A percentile compares a stretch with the other conserved stretches of the same genome.
Conservation (phyloP, 2,888 invertebrate species). For the Ptychoptera contaminata region DNA sequence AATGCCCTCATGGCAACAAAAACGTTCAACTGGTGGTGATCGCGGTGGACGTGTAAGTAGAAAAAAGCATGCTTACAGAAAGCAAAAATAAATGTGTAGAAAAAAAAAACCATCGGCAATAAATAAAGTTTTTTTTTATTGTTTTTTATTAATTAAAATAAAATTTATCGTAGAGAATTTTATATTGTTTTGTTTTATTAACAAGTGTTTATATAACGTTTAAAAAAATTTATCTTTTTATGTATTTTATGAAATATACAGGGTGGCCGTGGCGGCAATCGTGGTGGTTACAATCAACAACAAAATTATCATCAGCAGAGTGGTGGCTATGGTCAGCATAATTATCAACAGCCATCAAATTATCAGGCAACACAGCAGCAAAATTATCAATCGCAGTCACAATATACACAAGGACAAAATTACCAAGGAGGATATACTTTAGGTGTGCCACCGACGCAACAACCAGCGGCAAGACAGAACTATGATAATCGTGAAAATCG, state of each 20-base stretch:
- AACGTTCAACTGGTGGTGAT: constrained; percentile 30
- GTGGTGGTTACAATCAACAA: constrained; percentile 9
- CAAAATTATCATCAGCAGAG: constrained; percentile 8
- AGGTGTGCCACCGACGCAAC: not conserved
- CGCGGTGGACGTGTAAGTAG: constrained; percentile 18
- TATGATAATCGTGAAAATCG: constrained; percentile 14
- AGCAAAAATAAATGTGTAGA: not conserved
- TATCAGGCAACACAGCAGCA: constrained; percentile 10
- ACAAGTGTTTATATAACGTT: too few species aligned
- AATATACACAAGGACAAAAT: constrained; percentile 12
- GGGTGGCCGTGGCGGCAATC: constrained; percentile 15
- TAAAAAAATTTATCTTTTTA: too few species aligned
- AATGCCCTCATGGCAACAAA: constrained; percentile 89
- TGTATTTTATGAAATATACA: too few species aligned
- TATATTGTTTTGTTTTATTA: too few species aligned
- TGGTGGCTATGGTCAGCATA: constrained; percentile 9
- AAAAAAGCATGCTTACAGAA: not conserved
- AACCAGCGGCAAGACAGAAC: constrained; percentile 10
- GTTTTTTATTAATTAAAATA: constrained; percentile 1
- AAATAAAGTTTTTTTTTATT: constrained; percentile 1
- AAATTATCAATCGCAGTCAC: constrained; percentile 9
- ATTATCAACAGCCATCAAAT: constrained; percentile 11
- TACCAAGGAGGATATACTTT: constrained; percentile 5
- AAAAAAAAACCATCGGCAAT: constrained; percentile 7
- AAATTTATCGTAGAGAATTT: too few species aligned